Conservation (phyloP, 2,113 vertebrate species). For the Marmota monax region DNA sequence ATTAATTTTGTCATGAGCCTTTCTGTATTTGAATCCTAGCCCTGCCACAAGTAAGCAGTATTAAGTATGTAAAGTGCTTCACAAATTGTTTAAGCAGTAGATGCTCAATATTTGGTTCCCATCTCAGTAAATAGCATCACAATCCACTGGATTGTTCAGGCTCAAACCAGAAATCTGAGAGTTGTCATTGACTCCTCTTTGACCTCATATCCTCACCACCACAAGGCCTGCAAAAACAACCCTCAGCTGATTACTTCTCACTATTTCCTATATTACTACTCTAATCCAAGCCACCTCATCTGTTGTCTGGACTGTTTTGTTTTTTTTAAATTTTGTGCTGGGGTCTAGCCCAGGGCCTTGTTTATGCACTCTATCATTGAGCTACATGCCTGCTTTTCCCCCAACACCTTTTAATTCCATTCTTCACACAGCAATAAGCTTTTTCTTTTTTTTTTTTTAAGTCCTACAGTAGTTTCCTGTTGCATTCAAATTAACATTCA, state of each 20-base stretch:
- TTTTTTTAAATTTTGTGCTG: neutral
- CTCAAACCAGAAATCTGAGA: slow-evolving; percentile 24
- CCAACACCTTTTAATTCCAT: neutral
- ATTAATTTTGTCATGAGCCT: neutral
- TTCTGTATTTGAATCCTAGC: neutral
- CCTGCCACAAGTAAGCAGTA: neutral
- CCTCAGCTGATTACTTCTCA: neutral
- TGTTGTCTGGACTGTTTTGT: neutral
- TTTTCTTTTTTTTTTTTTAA: neutral
- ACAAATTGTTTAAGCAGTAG: neutral
- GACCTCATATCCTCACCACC: neutral
- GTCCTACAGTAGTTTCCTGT: slow-evolving; percentile 19
- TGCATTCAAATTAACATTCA: neutral
- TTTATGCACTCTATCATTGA: too few species aligned
- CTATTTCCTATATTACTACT: neutral
- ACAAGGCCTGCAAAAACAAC: neutral
- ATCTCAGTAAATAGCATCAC: neutral
- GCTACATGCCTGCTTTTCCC: neutral
- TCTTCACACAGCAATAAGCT: neutral
- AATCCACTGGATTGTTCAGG: neutral
- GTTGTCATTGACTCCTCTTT: neutral
- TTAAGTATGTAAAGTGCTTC: neutral
- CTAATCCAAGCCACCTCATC: neutral
- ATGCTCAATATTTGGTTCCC: neutral
- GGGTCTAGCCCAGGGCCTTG: neutral